A percentile compares a stretch with the other conserved stretches of the same genome.
Conservation (phyloP, 2,797 vertebrate genomes). For the Eospalax fontanierii region DNA sequence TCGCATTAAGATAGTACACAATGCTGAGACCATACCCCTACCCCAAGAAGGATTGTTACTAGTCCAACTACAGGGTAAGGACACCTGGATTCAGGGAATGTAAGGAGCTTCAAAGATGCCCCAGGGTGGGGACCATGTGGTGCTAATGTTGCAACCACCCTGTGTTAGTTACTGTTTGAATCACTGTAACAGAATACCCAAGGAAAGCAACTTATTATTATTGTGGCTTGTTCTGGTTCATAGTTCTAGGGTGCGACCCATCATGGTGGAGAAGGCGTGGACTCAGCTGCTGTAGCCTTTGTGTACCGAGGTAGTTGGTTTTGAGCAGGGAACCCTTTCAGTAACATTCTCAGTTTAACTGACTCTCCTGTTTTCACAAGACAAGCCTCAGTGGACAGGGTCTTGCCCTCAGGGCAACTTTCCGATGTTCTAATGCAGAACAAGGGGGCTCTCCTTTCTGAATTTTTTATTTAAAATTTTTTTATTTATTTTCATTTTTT, state of each 20-base stretch:
- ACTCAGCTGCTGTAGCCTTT: too few relatives aligned
- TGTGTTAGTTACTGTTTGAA: too few relatives aligned
- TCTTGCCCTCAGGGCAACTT: not conserved
- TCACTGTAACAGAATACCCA: not conserved
- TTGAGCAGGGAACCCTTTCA: too few relatives aligned
- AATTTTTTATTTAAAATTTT: too few relatives aligned
- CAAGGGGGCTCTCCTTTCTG: too few relatives aligned
- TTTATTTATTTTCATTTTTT: too few relatives aligned
- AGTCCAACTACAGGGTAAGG: not conserved
- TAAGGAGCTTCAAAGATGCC: not conserved
- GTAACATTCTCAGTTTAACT: not conserved
- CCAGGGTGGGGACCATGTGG: accelerated
- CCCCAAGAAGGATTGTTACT: too few relatives aligned
- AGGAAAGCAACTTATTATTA: not conserved
- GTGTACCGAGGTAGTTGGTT: too few relatives aligned
- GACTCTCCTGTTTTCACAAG: not conserved
- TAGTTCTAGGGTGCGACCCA: not conserved
- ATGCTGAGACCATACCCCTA: not conserved
- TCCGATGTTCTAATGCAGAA: not conserved
- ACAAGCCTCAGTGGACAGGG: not conserved
- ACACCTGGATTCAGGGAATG: not conserved
- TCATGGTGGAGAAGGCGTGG: not conserved
- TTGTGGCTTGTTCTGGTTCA: too few relatives aligned
- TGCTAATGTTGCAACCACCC: accelerated
- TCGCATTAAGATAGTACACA: accelerated